Evolutionary conservation across 1,140 invertebrate species (phyloP), one percentile per base, ranked within the genome.

Genomic region (Polypedilum vanderplanki): DNA sequence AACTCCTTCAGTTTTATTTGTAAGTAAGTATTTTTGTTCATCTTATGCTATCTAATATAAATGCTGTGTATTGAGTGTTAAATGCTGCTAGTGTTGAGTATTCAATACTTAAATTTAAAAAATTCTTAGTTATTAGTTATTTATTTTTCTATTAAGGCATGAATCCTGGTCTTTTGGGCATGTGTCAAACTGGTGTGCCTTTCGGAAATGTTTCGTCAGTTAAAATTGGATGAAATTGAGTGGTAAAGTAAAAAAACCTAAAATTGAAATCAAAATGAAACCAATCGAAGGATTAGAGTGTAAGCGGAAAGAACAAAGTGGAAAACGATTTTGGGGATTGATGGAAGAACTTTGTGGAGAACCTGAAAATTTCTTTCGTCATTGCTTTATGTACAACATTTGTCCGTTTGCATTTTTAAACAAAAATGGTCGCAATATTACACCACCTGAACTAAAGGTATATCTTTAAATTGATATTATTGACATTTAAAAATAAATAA

Each of bases 141-240:
- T n/a, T n/a, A n/a, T n/a, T n/a, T n/a, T n/a, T n/a, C n/a, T n/a
- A n/a, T n/a, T n/a, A n/a, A 73, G 95, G 95, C 3, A 96, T 97
- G 91, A 97, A 97, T 84, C 95, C 95, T 40, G 95, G 95, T 10
- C 94, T 94, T 0, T 96, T 90, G 89, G 95, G 95, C 73, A 97
- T 97, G 95, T 90, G 90, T 15, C 95, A 97, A 83, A 97, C 93
- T 77, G 95, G 95, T 24, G 93, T 93, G 17, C 95, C 95, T 18
- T 98, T 98, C 87, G 95, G 95, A 33, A 94, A 97, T 84, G 87
- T 94, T 64, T 86, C 82, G 70, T 86, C 89, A 76, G 93, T 95
- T 0, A 87, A 76, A 87, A 95, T 75, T 94, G 92, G 90, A 84
- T 97, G 76, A 82, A 89, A 77, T 87, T 97, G 20, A 82, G 84